phyloP scores from a whole-genome alignment of 2,797 vertebrate genomes.

The Margarornis squamiger region DNA sequence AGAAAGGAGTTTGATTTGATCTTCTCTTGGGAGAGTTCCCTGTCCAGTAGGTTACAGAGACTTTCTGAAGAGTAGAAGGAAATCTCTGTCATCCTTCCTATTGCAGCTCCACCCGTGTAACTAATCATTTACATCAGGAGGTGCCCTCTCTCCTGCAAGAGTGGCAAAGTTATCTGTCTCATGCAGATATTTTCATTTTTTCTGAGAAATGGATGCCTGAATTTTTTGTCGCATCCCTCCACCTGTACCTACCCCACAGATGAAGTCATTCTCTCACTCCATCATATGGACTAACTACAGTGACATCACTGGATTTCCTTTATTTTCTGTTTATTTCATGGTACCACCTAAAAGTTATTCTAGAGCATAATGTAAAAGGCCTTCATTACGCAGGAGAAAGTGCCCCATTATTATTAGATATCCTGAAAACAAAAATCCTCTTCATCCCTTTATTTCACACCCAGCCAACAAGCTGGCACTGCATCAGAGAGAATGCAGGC shows the following conservation, averaged over 20 bases:
- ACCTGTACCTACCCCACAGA: not conserved
- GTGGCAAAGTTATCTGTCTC: not conserved
- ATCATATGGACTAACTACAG: not conserved
- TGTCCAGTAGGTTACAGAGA: not conserved
- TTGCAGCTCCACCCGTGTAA: accelerated
- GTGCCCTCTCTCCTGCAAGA: not conserved
- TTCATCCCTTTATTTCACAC: not conserved
- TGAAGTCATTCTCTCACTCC: not conserved
- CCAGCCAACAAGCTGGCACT: not conserved
- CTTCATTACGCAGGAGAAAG: not conserved
- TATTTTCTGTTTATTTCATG: not conserved
- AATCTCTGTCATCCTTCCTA: not conserved
- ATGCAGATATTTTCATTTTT: accelerated
- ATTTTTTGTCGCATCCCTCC: not conserved
- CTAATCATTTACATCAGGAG: accelerated
- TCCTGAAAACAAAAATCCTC: not conserved
- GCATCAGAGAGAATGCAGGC: not conserved
- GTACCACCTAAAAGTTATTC: not conserved
- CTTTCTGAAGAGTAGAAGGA: not conserved
- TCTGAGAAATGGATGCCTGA: not conserved
- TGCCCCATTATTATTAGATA: not conserved
- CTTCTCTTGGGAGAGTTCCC: not conserved
- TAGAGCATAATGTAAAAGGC: not conserved
- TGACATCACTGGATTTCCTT: not conserved
- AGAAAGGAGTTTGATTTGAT: not conserved